Conservation (phyloP, 1,140 invertebrate genomes). For the Drosophila seguyi region DNA sequence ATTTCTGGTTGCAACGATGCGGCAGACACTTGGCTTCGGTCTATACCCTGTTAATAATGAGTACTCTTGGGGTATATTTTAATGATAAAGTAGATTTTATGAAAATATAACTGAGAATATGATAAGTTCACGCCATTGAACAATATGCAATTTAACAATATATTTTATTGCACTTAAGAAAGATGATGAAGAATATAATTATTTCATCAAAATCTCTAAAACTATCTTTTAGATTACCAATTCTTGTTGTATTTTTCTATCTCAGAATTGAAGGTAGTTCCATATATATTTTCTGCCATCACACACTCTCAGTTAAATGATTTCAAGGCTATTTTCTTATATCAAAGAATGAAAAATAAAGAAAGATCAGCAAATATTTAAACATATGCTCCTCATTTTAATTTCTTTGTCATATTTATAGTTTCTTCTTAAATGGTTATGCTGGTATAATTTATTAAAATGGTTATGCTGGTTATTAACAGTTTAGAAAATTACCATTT, state of each 20-base stretch:
- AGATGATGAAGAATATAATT: too few species aligned
- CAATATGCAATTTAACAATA: background rate
- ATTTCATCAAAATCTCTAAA: background rate
- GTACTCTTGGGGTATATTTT: background rate
- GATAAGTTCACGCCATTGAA: background rate
- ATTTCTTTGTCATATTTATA: background rate
- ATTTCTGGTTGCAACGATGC: conserved; percentile 51
- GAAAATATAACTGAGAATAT: background rate
- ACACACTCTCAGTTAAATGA: background rate
- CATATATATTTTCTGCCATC: conserved; percentile 4
- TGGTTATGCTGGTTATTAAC: too few species aligned
- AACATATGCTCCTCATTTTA: background rate
- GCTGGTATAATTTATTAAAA: too few species aligned
- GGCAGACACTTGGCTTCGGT: conserved; percentile 33
- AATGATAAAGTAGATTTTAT: background rate
- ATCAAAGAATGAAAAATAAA: background rate
- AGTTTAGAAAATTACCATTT: too few species aligned
- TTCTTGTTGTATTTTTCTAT: background rate
- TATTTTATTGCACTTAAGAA: too few species aligned
- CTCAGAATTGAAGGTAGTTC: background rate
- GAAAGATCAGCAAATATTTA: background rate
- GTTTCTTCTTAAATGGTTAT: too few species aligned
- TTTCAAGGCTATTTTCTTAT: background rate
- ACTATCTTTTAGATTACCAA: background rate
- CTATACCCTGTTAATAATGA: conserved; percentile 10